Evolutionary conservation across 2,797 vertebrate species (phyloP).

Genomic region (Dromococcyx pavoninus): DNA sequence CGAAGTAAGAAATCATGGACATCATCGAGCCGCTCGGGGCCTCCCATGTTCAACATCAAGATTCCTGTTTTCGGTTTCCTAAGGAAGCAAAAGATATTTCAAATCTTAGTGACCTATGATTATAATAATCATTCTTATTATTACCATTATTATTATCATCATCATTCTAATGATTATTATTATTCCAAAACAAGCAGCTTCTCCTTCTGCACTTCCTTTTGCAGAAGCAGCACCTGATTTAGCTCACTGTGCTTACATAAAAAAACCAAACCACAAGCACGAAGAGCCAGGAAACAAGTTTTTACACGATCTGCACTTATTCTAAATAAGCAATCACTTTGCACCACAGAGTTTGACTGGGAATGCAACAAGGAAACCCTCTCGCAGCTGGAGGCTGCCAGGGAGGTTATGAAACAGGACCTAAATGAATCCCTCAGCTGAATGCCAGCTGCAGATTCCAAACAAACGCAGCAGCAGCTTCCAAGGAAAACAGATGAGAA

Average conservation of each 20-base stretch:
- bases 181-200: neutral
- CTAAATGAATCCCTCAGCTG: neutral
- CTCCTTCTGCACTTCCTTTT: neutral
- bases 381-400: neutral
- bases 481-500: too few relatives aligned
- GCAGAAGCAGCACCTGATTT: neutral
- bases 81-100: neutral
- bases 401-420: neutral
- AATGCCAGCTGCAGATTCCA: too few relatives aligned
- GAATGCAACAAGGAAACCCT: neutral
- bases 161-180: too few relatives aligned
- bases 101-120: neutral
- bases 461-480: too few relatives aligned
- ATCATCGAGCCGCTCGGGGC: slow-evolving; percentile 89
- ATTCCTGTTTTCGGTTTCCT: slow-evolving; percentile 96
- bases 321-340: neutral
- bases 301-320: neutral
- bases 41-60: slow-evolving; percentile 97
- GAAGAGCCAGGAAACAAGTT: neutral
- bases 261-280: fast-evolving
- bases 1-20: slow-evolving; percentile 92
- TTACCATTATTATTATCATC: too few relatives aligned
- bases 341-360: neutral
- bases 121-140: too few relatives aligned
- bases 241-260: neutral